phyloP scores from a whole-genome alignment of 2,888 invertebrate genomes.

The Platycheirus albimanus region DNA sequence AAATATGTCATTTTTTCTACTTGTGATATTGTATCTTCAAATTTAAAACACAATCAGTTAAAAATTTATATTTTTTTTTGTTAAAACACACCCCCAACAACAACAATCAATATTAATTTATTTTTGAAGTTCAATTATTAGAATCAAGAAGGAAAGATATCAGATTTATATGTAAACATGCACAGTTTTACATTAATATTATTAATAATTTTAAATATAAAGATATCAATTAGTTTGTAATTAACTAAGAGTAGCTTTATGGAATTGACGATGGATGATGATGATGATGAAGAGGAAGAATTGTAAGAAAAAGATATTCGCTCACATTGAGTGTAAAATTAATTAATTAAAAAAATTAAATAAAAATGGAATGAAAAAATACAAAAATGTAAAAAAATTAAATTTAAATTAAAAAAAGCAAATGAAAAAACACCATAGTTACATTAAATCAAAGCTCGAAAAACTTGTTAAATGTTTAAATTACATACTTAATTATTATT shows the following conservation, averaged over 20 bases:
- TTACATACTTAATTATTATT: neutral
- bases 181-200: slow-evolving; percentile 61
- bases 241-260: slow-evolving; percentile 71
- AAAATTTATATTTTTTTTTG: too few relatives aligned
- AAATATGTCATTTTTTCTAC: slow-evolving; percentile 34
- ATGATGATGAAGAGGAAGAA: slow-evolving; percentile 10
- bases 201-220: slow-evolving; percentile 64
- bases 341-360: slow-evolving; percentile 63
- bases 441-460: slow-evolving; percentile 50
- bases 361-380: slow-evolving; percentile 44
- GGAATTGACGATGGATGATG: slow-evolving; percentile 43
- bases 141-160: slow-evolving; percentile 36
- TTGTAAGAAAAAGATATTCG: slow-evolving; percentile 69
- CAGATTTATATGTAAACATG: slow-evolving; percentile 56
- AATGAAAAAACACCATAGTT: slow-evolving; percentile 32
- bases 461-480: slow-evolving; percentile 10
- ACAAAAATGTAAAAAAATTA: slow-evolving; percentile 41
- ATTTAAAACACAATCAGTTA: slow-evolving; percentile 19
- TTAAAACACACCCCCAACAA: neutral
- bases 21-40: slow-evolving; percentile 20
- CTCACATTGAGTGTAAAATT: slow-evolving; percentile 77
- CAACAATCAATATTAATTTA: slow-evolving; percentile 40
- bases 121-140: slow-evolving; percentile 46
- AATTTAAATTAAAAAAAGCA: slow-evolving; percentile 52
- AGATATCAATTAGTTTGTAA: slow-evolving; percentile 70